These are phyloP conservation scores for Chalcis sispes DNA, from an alignment of 2,888 invertebrate genomes.

Conservation along the genomic window DNA sequence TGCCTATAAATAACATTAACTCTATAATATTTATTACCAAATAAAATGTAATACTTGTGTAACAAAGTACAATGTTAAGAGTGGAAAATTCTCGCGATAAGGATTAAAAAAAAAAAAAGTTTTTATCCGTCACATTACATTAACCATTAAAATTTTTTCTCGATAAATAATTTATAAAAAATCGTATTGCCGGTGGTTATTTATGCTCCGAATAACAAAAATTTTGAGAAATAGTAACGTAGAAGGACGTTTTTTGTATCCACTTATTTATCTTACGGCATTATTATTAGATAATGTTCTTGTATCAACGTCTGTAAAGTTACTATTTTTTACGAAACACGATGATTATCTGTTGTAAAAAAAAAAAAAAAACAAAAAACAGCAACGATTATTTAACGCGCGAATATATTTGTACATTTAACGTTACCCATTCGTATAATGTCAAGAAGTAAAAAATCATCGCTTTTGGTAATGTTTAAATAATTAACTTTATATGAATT, in stretches of 20 bases:
- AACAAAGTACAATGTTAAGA: not conserved
- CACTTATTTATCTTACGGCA: not conserved
- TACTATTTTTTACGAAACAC: not conserved
- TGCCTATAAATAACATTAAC: no score
- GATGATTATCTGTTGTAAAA: conserved; percentile 2
- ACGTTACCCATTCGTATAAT: not conserved
- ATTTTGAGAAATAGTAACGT: not conserved
- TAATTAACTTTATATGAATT: no score
- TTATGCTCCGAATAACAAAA: not conserved
- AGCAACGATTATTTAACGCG: conserved; percentile 4
- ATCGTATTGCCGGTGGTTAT: not conserved
- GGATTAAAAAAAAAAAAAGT: no score
- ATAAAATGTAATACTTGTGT: not conserved
- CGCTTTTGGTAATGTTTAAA: no score
- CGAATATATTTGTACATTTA: not conserved
- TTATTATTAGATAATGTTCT: conserved; percentile 21
- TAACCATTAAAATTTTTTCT: not conserved
- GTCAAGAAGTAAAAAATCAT: no score
- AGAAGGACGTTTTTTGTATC: conserved; percentile 1
- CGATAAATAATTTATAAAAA: not conserved
- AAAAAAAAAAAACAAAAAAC: no score
- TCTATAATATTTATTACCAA: conserved; percentile 12
- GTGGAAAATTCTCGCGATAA: no score
- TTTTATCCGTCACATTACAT: no score
- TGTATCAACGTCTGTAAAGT: conserved; percentile 6